Evolutionary conservation across 1,140 invertebrate species (phyloP).

Genomic region (Drosophila tropicalis): DNA sequence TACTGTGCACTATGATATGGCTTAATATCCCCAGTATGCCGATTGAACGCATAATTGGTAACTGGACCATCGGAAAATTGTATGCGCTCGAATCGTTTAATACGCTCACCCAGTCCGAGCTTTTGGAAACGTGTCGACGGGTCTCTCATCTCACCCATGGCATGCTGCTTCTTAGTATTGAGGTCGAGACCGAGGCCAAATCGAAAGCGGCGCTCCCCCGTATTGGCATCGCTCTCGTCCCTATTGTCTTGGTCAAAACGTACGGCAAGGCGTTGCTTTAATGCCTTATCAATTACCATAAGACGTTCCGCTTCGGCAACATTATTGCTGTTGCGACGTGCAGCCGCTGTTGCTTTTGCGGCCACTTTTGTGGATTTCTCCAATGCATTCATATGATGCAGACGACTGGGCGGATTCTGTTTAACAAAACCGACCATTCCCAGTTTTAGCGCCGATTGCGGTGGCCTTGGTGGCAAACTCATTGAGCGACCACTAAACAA

Average conservation of each 20-base stretch:
- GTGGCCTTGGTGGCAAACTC: constrained; percentile 44
- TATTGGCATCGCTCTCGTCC: not conserved
- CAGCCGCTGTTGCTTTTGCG: not conserved
- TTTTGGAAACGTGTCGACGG: constrained; percentile 40
- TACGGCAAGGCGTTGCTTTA: constrained; percentile 41
- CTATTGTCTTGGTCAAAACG: not conserved
- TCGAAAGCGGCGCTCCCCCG: constrained; percentile 4
- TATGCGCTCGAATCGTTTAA: constrained; percentile 48
- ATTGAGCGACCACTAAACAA: constrained; percentile 35
- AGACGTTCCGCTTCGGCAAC: constrained; percentile 25
- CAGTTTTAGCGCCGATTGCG: not conserved
- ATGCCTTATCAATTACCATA: constrained; percentile 44
- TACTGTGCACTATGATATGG: constrained; percentile 15
- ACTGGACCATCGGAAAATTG: constrained; percentile 65
- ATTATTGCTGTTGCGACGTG: not conserved
- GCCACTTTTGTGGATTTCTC: constrained; percentile 32
- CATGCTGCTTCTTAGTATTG: not conserved
- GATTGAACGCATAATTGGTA: constrained; percentile 40
- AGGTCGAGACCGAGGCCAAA: not conserved
- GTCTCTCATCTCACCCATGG: constrained; percentile 11
- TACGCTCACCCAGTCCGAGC: constrained; percentile 42
- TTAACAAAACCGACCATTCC: not conserved
- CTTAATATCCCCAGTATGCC: constrained; percentile 14
- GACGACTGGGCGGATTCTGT: constrained; percentile 28
- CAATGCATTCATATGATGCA: constrained; percentile 45